Percentiles rank a stretch among this genome's conserved stretches.
Evolutionary conservation across 2,888 invertebrate genomes (phyloP).

Genomic region (Spicauda simplicius): DNA sequence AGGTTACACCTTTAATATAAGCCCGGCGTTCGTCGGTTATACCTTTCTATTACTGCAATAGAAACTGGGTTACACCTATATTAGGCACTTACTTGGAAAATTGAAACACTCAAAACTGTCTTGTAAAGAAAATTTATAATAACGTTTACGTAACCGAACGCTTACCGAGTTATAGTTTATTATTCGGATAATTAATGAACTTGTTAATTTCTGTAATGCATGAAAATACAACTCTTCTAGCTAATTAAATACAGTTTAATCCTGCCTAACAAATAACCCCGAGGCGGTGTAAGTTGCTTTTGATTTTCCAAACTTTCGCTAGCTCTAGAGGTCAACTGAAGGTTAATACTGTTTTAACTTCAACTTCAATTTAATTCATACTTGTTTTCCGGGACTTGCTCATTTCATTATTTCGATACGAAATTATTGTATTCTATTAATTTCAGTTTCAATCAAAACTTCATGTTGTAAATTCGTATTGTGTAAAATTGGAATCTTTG

Average conservation of each 20-base stretch:
- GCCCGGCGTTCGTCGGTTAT: too few species aligned
- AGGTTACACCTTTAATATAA: too few species aligned
- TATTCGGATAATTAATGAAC: slow-evolving; percentile 26
- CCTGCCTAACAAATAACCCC: slow-evolving; percentile 34
- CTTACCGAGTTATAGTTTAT: slow-evolving; percentile 15
- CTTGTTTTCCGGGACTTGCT: slow-evolving; percentile 20
- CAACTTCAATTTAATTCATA: too few species aligned
- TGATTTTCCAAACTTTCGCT: slow-evolving; percentile 36
- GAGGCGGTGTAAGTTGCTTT: slow-evolving; percentile 34
- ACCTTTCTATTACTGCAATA: background rate
- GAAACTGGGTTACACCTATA: background rate
- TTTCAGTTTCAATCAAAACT: background rate
- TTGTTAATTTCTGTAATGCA: slow-evolving; percentile 29
- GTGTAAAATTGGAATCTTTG: too few species aligned
- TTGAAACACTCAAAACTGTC: background rate
- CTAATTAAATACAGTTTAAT: slow-evolving; percentile 38
- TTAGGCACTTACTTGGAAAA: background rate
- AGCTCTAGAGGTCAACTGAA: slow-evolving; percentile 33
- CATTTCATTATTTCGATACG: background rate
- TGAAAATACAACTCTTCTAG: slow-evolving; percentile 32
- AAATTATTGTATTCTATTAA: background rate
- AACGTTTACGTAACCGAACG: background rate
- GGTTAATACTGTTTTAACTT: slow-evolving; percentile 31
- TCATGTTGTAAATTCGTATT: too few species aligned
- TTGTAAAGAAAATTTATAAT: background rate